phyloP scores from a whole-genome alignment of 2,797 vertebrate genomes.

The Chiroxiphia lanceolata region DNA sequence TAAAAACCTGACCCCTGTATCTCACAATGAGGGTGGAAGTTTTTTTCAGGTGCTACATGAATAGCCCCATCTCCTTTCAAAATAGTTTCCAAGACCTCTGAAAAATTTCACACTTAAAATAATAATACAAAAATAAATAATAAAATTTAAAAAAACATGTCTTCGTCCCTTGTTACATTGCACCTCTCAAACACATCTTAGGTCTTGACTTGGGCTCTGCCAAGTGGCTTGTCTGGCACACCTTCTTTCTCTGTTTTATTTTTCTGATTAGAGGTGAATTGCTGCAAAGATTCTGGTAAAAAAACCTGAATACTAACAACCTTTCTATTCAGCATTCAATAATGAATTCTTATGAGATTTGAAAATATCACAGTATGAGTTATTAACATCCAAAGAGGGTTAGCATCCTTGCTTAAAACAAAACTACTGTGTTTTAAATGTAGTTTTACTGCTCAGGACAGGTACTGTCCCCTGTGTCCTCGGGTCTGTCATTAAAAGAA shows the following conservation, averaged over 20 bases:
- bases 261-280: not conserved
- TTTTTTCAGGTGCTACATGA: not conserved
- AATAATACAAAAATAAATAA: not conserved
- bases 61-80: not conserved
- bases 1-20: not conserved
- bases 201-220: not conserved
- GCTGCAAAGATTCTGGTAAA: not conserved
- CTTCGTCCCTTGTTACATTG: not conserved
- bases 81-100: not conserved
- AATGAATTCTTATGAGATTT: not conserved
- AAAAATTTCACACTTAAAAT: not conserved
- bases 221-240: not conserved
- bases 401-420: not conserved
- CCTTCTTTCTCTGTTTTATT: not conserved
- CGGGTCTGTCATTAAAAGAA: not conserved
- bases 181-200: not conserved
- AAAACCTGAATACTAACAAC: not conserved
- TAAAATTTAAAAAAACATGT: too few relatives aligned
- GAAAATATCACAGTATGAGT: not conserved
- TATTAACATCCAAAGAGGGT: not conserved
- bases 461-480: not conserved
- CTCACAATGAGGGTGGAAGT: not conserved
- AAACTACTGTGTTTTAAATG: not conserved
- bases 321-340: not conserved
- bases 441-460: not conserved